Percentiles rank a stretch among this genome's conserved stretches.
Conservation (phyloP, 92 coral and sea anemone species). For the Zoanthus solanderi region DNA sequence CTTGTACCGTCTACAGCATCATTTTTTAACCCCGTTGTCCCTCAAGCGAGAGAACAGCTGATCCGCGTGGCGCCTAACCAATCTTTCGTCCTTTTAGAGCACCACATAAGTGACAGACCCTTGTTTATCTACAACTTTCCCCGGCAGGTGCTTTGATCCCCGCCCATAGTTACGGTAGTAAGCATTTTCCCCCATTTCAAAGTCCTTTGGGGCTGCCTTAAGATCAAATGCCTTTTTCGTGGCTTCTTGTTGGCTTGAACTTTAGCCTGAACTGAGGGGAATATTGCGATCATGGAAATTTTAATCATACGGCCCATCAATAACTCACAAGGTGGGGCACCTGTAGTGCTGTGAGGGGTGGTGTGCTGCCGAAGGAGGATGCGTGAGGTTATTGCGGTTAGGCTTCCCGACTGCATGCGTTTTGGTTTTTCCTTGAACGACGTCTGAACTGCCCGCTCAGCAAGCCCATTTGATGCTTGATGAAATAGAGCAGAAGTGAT, state of each 20-base stretch:
- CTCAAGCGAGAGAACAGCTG: neutral
- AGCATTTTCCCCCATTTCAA: neutral
- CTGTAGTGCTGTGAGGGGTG: no score
- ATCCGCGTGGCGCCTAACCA: neutral
- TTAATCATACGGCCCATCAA: neutral
- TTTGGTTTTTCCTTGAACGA: neutral
- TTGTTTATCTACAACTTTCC: neutral
- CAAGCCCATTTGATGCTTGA: neutral
- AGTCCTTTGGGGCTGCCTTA: neutral
- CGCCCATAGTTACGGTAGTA: neutral
- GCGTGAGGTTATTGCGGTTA: neutral
- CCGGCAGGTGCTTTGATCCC: no score
- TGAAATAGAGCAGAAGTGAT: neutral
- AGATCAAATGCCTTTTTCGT: neutral
- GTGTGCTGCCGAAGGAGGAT: neutral
- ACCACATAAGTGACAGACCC: neutral
- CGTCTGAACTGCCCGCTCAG: neutral
- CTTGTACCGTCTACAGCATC: no score
- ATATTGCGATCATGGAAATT: neutral
- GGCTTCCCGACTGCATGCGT: conserved; percentile 9
- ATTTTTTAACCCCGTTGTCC: no score
- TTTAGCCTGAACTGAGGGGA: conserved; percentile 1
- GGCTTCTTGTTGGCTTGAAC: conserved; percentile 1
- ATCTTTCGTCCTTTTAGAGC: no score
- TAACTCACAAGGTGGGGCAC: neutral